These are phyloP conservation scores for Eugnorisma glareosa DNA, from an alignment of 2,888 invertebrate species.

Conservation along the genomic window DNA sequence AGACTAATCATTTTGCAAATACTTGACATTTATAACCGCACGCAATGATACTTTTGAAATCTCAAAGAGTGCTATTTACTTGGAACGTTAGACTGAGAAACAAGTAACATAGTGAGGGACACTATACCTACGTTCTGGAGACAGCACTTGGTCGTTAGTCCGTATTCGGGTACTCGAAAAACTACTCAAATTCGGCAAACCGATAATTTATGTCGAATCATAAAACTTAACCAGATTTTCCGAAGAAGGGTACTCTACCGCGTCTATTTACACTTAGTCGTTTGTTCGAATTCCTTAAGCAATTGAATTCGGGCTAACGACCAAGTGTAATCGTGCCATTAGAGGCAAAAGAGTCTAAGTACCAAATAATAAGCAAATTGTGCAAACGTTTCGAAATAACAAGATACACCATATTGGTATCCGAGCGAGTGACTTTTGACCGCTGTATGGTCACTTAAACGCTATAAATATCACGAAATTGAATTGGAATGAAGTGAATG, in stretches of 20 bases:
- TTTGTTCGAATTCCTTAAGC: not conserved
- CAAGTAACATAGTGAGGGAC: not conserved
- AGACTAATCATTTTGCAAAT: slow-evolving; percentile 23
- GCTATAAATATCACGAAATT: slow-evolving; percentile 77
- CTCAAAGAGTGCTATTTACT: not conserved
- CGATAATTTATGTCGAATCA: not conserved
- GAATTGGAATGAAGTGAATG: slow-evolving; percentile 74
- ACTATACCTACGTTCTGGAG: not conserved
- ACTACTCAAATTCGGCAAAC: no score
- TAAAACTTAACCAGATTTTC: not conserved
- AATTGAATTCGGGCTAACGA: not conserved
- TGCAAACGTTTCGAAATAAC: slow-evolving; percentile 58
- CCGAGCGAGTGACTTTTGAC: slow-evolving; percentile 69
- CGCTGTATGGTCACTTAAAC: slow-evolving; percentile 67
- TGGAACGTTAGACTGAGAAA: slow-evolving; percentile 4
- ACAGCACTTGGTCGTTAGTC: no score
- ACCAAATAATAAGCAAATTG: slow-evolving; percentile 52
- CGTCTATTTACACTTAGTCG: not conserved
- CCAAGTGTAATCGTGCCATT: not conserved
- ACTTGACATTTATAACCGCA: slow-evolving; percentile 23
- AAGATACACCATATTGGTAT: slow-evolving; percentile 61
- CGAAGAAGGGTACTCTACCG: not conserved
- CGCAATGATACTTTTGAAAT: slow-evolving; percentile 34
- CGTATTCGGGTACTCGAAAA: no score
- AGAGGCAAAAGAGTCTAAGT: slow-evolving; percentile 27